phyloP scores from a whole-genome alignment of 2,797 vertebrate species.

The Rhinella marina region DNA sequence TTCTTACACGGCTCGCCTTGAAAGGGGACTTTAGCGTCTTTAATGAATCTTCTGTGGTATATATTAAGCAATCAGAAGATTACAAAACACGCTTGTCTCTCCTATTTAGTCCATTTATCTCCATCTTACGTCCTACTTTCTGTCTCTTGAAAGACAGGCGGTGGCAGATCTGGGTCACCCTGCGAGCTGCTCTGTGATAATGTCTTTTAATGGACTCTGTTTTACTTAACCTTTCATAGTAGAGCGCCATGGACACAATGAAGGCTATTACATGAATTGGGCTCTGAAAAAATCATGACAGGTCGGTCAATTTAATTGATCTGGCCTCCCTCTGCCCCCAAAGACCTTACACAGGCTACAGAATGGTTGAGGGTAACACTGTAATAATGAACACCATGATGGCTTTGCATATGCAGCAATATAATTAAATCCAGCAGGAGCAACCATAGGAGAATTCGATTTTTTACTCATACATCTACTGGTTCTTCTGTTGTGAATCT shows the following conservation, averaged over 20 bases:
- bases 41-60: conserved; percentile 60
- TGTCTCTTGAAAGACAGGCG: conserved; percentile 65
- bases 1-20: conserved; percentile 28
- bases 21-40: conserved; percentile 60
- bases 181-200: conserved; percentile 53
- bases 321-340: conserved; percentile 36
- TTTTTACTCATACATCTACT: neutral
- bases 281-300: conserved; percentile 52
- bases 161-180: conserved; percentile 69
- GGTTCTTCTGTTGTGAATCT: neutral
- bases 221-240: conserved; percentile 63
- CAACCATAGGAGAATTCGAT: neutral
- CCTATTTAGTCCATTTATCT: conserved; percentile 66
- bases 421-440: neutral
- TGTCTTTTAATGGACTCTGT: conserved; percentile 61
- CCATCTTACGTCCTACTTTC: conserved; percentile 68
- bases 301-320: conserved; percentile 17
- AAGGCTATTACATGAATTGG: conserved; percentile 54
- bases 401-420: conserved; percentile 27
- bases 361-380: neutral
- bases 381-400: conserved; percentile 4
- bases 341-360: neutral
- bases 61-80: conserved; percentile 60
- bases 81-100: conserved; percentile 65
- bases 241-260: conserved; percentile 54